Base-by-base conservation (phyloP, 2,888 invertebrate species). In the Argynnis bischoffii region DNA sequence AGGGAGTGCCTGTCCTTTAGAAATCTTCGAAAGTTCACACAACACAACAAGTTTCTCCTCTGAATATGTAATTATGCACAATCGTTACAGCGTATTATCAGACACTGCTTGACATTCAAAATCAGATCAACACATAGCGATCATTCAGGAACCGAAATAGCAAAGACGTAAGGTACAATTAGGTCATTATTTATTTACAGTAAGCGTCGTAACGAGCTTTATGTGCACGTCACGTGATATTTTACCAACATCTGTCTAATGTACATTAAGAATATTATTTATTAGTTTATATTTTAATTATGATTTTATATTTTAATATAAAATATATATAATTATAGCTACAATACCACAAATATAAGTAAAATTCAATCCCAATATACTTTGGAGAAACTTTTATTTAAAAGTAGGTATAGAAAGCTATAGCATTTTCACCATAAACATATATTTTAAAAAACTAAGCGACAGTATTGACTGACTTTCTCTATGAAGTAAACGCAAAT, bases 121-220 rank as follows among this genome's bases (percentile, higher is more conserved):
- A 67, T 69, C 63, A 68, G 66, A 70, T 69, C 59, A 64, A 59
- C 66, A 69, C 65, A 72, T 70, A 64, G 68, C 72, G 69, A 76
- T 78, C 79, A 79, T 82, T 84, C 85, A 87, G 79, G 77, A 72
- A 83, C 86, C 81, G 81, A 89, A 91, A 90, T 91, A 90, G 87
- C 85, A 69, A 79, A 81, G 80, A 81, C 81, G 78, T 74, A 77
- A 80, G 79, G 79, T 86, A 90, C 87, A 89, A 91, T 92, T 92
- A 92, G 92, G 84, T 92, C 92, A 92, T 88, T 90, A 88, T 88
- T 89, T 91, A 92, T 91, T 92, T 90, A 88, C 86, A 87, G 88
- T 85, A 81, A 82, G 79, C 83, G 79, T 79, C 78, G 80, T 80
- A 82, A 76, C 79, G 79, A 78, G 77, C 80, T 83, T 82, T 79